These are phyloP conservation scores for Copsychus sechellarum DNA, from an alignment of 2,113 vertebrate genomes.

Conservation along the genomic window DNA sequence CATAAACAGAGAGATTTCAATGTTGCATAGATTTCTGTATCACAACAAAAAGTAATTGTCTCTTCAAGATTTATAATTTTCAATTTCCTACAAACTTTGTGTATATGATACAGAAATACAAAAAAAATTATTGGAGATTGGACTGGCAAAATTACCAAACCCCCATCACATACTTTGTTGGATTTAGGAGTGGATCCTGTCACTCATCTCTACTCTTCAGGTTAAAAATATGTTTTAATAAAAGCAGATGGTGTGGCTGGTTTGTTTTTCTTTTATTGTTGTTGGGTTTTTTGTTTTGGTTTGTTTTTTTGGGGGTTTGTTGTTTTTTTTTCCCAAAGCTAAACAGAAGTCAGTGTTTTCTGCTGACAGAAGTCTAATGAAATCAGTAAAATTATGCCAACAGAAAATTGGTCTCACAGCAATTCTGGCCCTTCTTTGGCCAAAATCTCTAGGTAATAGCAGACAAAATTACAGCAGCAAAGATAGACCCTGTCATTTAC, in stretches of 20 bases:
- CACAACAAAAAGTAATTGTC: neutral
- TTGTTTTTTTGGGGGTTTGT: neutral
- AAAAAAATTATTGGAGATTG: neutral
- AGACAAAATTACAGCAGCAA: neutral
- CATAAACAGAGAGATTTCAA: neutral
- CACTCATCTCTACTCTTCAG: neutral
- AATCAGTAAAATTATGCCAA: neutral
- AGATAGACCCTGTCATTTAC: neutral
- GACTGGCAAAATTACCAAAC: neutral
- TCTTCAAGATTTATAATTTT: neutral
- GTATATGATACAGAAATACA: neutral
- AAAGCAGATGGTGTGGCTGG: neutral
- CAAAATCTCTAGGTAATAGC: neutral
- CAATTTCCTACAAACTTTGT: neutral
- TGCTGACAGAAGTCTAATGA: neutral
- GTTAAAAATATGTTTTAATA: slow-evolving; percentile 12
- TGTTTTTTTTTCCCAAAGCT: neutral
- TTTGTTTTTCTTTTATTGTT: neutral
- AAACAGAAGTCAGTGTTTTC: neutral
- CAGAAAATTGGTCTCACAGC: neutral
- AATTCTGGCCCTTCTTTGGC: neutral
- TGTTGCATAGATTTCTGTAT: neutral
- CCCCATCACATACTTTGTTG: neutral
- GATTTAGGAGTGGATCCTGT: neutral
- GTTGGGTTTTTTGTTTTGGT: too few species aligned